phyloP scores from a whole-genome alignment of 2,113 vertebrate species.

The Callaeas wilsoni region DNA sequence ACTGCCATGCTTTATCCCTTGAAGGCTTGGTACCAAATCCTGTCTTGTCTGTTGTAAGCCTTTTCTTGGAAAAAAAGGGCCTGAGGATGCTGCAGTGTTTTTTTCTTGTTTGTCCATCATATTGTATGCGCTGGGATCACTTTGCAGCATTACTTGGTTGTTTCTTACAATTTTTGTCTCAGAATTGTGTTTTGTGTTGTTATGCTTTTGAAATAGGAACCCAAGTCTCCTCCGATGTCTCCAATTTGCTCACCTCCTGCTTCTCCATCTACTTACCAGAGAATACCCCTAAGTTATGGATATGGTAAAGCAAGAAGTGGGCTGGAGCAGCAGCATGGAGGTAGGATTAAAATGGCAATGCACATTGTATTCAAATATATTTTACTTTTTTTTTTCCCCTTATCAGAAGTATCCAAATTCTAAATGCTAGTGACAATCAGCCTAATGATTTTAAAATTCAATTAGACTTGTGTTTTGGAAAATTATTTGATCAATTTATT shows the following conservation, averaged over 20 bases:
- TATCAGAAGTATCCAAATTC: background rate
- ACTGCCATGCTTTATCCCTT: background rate
- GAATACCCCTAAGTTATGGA: constrained; percentile 71
- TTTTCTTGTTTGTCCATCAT: background rate
- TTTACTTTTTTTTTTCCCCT: background rate
- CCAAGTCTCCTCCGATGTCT: constrained; percentile 78
- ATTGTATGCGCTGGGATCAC: accelerated
- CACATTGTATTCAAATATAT: background rate
- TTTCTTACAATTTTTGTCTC: background rate
- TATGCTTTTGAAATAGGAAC: constrained; percentile 77
- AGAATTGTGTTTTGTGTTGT: constrained; percentile 21
- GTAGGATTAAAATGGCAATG: constrained; percentile 49
- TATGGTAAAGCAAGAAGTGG: constrained; percentile 77
- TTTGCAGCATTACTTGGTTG: background rate
- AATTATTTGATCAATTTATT: constrained; percentile 6
- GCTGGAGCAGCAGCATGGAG: constrained; percentile 74
- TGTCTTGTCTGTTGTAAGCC: background rate
- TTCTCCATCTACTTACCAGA: constrained; percentile 80
- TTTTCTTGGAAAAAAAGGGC: background rate
- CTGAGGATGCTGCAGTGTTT: background rate
- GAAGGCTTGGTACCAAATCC: background rate
- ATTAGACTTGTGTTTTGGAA: constrained; percentile 35
- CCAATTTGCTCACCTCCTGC: constrained; percentile 80
- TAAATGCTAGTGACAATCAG: constrained; percentile 16
- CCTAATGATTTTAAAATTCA: constrained; percentile 41